Percentiles rank a stretch among this genome's conserved stretches.
These are phyloP conservation scores for Hipparchia semele DNA, from an alignment of 2,888 invertebrate species.

Conservation along the genomic window DNA sequence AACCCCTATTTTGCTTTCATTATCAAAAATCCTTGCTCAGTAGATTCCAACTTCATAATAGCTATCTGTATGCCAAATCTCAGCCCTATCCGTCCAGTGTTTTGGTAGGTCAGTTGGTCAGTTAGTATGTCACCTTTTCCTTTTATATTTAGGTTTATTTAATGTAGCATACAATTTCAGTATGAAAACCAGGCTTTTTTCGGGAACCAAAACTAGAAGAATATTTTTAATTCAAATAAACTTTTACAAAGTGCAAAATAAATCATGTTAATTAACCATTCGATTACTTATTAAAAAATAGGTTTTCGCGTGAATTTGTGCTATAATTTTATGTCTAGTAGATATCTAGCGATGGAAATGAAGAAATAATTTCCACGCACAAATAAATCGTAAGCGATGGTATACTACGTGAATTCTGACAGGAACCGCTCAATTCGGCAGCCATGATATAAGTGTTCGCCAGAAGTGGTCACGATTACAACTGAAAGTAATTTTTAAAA, in stretches of 20 bases:
- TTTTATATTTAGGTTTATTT: neutral
- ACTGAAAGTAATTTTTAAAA: constrained; percentile 50
- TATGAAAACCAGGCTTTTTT: neutral
- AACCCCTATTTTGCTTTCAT: too few species aligned
- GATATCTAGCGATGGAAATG: constrained; percentile 56
- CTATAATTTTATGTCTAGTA: neutral
- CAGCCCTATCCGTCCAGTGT: too few species aligned
- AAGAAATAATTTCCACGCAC: constrained; percentile 76
- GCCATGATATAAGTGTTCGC: constrained; percentile 75
- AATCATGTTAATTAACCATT: too few species aligned
- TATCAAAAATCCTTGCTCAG: too few species aligned
- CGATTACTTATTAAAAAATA: neutral
- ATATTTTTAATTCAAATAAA: too few species aligned
- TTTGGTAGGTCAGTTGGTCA: too few species aligned
- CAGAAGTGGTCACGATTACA: constrained; percentile 80
- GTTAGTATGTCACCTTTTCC: neutral
- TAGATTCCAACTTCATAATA: too few species aligned
- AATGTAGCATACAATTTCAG: too few species aligned
- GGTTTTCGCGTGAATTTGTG: neutral
- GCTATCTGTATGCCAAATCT: too few species aligned
- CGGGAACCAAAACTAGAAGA: neutral
- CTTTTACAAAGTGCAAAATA: too few species aligned
- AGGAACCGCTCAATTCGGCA: constrained; percentile 80
- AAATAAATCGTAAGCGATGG: constrained; percentile 70
- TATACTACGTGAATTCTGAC: constrained; percentile 68